Evolutionary conservation across 2,797 vertebrate genomes (phyloP), one percentile per base, ranked within the genome.

Genomic region (Furcifer pardalis): DNA sequence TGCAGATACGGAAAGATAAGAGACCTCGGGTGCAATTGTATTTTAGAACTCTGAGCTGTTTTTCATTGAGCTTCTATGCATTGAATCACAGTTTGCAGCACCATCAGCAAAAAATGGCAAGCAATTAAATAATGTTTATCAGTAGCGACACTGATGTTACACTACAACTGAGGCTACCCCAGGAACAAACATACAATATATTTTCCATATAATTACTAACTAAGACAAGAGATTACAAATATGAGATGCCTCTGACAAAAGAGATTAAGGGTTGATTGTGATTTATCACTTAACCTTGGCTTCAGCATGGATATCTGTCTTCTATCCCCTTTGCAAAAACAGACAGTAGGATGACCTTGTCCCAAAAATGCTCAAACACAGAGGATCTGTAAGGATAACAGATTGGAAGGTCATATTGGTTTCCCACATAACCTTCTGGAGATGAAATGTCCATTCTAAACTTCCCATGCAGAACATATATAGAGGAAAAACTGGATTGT

Each of bases 241-340:
- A 40, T 52, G 37, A 60, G 35, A 59, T 82, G 75, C 68, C n/a
- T 63, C 79, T 59, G 74, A 71, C 19, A 30, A 13, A 63, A 30
- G 7, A 62, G 37, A 76, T 40, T 87, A 6, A 23, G 74, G 84
- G 44, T 79, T 84, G 17, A 68, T 69, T 69, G 77, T 85, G 78
- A 76, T 15, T 35, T 79, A 86, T 89, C 83, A 78, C 13, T 35
- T 84, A 87, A 81, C 25, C 30, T 35, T 74, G 65, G 74, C 76
- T 82, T 25, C 73, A 76, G 2, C 21, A 10, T 6, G 52, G 79
- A 5, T 25, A 60, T 12, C 6, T 7, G 66, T 59, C 74, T 19
- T 73, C 79, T 60, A 77, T 32, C 17, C 80, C 78, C 83, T 27
- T 52, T 65, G 60, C 79, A n/a, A 82, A 46, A 40, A 40, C 30